Percentiles rank a stretch among this genome's conserved stretches.
These are phyloP conservation scores for Strigops habroptila DNA, from an alignment of 2,113 vertebrate species.

Conservation along the genomic window DNA sequence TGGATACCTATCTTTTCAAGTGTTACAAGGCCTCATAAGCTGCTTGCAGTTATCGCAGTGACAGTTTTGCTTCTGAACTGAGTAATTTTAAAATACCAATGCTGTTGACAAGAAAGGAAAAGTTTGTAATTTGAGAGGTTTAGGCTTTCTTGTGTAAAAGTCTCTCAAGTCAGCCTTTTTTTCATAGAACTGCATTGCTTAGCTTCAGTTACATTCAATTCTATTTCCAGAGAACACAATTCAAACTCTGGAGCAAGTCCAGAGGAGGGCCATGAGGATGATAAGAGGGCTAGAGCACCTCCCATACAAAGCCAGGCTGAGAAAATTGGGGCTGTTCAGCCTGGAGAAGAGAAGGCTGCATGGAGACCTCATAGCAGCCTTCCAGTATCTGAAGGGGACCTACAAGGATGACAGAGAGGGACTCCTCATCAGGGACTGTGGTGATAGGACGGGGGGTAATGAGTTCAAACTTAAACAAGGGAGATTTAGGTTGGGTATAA, in stretches of 20 bases:
- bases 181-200: not conserved
- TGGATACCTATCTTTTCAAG: not conserved
- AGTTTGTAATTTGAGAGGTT: not conserved
- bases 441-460: not conserved
- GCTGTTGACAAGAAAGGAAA: not conserved
- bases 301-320: not conserved
- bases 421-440: not conserved
- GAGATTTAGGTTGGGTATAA: not conserved
- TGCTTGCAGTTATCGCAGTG: not conserved
- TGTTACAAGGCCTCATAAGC: accelerated
- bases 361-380: not conserved
- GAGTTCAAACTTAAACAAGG: not conserved
- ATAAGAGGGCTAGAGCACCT: not conserved
- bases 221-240: not conserved
- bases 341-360: not conserved
- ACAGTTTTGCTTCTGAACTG: not conserved
- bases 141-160: not conserved
- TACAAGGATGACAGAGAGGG: not conserved
- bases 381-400: not conserved
- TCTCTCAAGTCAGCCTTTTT: not conserved
- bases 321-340: not conserved
- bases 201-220: not conserved
- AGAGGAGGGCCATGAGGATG: not conserved
- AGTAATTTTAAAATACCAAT: not conserved
- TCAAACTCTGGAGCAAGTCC: not conserved